Conservation (phyloP, 2,888 invertebrate species). For the Stenoptilia bipunctidactyla region DNA sequence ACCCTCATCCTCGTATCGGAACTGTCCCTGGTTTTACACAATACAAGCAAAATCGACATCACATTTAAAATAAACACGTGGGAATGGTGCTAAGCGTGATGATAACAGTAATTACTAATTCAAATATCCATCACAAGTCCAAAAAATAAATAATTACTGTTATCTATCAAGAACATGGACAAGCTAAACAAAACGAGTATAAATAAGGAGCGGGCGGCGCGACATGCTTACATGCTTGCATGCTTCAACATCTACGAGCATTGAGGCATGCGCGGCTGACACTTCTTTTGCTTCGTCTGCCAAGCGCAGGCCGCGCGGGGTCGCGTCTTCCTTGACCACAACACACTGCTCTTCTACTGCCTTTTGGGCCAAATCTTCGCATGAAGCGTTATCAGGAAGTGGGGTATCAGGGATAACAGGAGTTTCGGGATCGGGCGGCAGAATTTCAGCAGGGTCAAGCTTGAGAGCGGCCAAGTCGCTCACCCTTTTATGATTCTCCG, state of each 20-base stretch:
- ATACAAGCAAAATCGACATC: conserved; percentile 28
- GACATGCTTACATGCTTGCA: conserved; percentile 79
- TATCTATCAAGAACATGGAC: conserved; percentile 22
- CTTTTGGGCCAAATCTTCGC: conserved; percentile 37
- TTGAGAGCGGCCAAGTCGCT: conserved; percentile 72
- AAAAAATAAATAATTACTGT: conserved; percentile 4
- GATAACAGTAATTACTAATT: not conserved
- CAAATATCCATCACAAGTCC: not conserved
- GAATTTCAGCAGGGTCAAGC: conserved; percentile 38
- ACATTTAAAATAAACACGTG: conserved; percentile 10
- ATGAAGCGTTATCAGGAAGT: conserved; percentile 33
- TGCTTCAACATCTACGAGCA: conserved; percentile 73
- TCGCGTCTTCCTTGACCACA: conserved; percentile 60
- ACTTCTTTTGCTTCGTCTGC: conserved; percentile 65
- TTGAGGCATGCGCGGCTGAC: conserved; percentile 63
- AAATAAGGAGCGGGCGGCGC: conserved; percentile 42
- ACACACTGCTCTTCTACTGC: conserved; percentile 49
- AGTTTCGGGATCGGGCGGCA: conserved; percentile 21
- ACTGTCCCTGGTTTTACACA: conserved; percentile 80
- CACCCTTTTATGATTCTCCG: conserved; percentile 99
- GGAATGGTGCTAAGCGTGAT: conserved; percentile 1
- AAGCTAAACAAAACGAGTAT: conserved; percentile 23
- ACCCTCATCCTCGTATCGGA: conserved; percentile 90
- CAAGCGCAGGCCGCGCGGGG: conserved; percentile 51
- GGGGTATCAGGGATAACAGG: conserved; percentile 29